Percentiles rank a stretch among this genome's conserved stretches.
Evolutionary conservation across 2,797 vertebrate species (phyloP).

Genomic region (Enteromius thamalakanensis): DNA sequence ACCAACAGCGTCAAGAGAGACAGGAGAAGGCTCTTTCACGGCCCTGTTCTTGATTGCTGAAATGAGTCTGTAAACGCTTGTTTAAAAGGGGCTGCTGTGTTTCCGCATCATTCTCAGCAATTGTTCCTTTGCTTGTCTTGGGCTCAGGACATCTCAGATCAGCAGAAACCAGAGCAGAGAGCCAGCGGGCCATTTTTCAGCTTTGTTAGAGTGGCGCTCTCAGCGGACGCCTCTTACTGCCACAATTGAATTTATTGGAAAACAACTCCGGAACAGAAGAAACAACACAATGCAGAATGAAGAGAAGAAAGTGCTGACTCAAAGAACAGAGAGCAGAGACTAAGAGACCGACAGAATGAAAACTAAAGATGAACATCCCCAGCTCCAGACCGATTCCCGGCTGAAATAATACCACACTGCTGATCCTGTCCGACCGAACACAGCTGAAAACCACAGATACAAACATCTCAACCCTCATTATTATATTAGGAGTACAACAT

Average conservation of each 20-base stretch:
- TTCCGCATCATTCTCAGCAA: background rate
- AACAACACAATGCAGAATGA: constrained; percentile 14
- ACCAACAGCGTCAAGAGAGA: background rate
- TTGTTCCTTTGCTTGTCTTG: constrained; percentile 16
- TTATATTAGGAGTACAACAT: background rate
- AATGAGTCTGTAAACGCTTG: background rate
- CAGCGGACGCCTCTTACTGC: constrained; percentile 37
- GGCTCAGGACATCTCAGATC: constrained; percentile 17
- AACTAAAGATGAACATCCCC: background rate
- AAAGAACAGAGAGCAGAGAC: background rate
- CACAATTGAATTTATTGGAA: constrained; percentile 49
- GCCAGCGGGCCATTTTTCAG: constrained; percentile 36
- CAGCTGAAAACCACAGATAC: background rate
- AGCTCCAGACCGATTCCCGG: background rate
- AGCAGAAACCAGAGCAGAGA: constrained; percentile 24
- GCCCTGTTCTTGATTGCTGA: background rate
- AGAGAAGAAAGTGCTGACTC: constrained; percentile 25
- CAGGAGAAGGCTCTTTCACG: background rate
- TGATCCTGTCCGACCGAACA: background rate
- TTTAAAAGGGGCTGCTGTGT: background rate
- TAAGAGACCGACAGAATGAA: background rate
- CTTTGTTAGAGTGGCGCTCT: constrained; percentile 41
- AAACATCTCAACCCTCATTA: background rate
- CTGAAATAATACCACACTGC: background rate
- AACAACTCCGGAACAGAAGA: constrained; percentile 43